phyloP scores from a whole-genome alignment of 1,140 invertebrate species.

The Psilanteris sp. region DNA sequence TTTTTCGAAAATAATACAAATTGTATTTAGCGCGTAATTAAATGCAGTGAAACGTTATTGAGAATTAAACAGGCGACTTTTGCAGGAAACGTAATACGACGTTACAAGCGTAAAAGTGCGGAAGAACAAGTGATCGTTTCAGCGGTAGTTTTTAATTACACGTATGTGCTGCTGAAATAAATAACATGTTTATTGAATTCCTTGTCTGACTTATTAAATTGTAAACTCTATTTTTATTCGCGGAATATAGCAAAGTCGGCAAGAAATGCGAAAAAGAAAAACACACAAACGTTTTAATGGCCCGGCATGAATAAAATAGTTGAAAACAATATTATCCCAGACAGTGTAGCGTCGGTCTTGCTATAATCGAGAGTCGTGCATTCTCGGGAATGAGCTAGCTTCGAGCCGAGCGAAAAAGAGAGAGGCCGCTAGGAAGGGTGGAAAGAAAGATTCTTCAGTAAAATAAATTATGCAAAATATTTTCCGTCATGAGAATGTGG shows the following conservation, averaged over 20 bases:
- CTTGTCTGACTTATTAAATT: slow-evolving; percentile 1
- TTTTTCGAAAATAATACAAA: too few relatives aligned
- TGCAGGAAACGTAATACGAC: too few relatives aligned
- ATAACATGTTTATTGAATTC: too few relatives aligned
- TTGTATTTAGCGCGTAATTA: too few relatives aligned
- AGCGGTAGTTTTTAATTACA: too few relatives aligned
- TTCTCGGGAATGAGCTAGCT: slow-evolving; percentile 51
- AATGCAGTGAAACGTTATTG: too few relatives aligned
- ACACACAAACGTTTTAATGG: slow-evolving; percentile 43
- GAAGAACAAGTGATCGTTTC: too few relatives aligned
- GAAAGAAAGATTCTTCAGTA: slow-evolving; percentile 68
- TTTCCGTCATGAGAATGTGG: slow-evolving; percentile 74
- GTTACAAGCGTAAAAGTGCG: too few relatives aligned
- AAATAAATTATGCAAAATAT: slow-evolving; percentile 77
- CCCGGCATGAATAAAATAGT: slow-evolving; percentile 59
- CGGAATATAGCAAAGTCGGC: neutral
- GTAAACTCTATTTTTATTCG: neutral
- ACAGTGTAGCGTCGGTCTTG: slow-evolving; percentile 52
- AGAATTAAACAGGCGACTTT: too few relatives aligned
- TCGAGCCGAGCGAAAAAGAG: slow-evolving; percentile 1
- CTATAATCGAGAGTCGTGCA: slow-evolving; percentile 62
- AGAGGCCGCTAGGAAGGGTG: slow-evolving; percentile 43
- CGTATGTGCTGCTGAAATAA: too few relatives aligned
- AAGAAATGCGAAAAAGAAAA: slow-evolving; percentile 20
- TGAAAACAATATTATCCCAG: slow-evolving; percentile 63